Conservation (phyloP, 2,113 vertebrate species). For the Protobothrops flavoviridis region DNA sequence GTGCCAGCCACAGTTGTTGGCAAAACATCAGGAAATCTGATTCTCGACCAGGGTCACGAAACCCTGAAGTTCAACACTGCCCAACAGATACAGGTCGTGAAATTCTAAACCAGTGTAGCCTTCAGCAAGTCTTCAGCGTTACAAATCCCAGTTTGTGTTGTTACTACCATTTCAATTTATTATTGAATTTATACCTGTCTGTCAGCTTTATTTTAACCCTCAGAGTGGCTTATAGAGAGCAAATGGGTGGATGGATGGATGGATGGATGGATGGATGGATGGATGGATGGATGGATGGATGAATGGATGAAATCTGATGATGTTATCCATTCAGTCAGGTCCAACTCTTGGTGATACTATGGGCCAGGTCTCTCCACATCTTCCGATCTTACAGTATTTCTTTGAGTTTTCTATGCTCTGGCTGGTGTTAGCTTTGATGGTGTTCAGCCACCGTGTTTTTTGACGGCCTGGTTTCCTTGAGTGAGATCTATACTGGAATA, state of each 20-base stretch:
- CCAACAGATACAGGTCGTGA: background rate
- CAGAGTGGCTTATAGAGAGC: background rate
- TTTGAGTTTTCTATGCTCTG: no score
- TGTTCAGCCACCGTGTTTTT: no score
- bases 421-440: no score
- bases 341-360: no score
- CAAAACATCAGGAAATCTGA: background rate
- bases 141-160: background rate
- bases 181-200: no score
- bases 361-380: no score
- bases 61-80: background rate
- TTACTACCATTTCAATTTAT: background rate
- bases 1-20: background rate
- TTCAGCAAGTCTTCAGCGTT: background rate
- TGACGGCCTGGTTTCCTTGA: background rate
- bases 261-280: no score
- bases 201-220: no score
- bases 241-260: background rate
- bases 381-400: no score
- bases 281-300: no score
- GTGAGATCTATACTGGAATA: background rate
- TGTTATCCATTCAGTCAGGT: no score
- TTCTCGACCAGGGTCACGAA: background rate
- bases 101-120: background rate
- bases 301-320: no score